A percentile compares a stretch with the other conserved stretches of the same genome.
phyloP scores from a whole-genome alignment of 2,888 invertebrate species.

The Crepidodera aurea region DNA sequence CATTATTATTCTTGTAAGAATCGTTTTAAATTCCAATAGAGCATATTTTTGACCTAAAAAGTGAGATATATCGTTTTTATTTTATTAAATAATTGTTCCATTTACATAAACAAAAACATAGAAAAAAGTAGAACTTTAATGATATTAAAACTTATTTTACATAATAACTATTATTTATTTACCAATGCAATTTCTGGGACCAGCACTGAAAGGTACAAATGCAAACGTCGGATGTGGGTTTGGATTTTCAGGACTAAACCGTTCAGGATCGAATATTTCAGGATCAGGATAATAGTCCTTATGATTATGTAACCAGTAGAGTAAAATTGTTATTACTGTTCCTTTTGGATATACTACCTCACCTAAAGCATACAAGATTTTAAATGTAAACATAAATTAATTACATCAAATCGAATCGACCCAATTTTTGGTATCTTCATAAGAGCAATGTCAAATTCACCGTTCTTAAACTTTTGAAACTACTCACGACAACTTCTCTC shows the following conservation, averaged over 20 bases:
- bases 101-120: too few species aligned
- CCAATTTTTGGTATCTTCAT: too few species aligned
- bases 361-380: not conserved
- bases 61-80: too few species aligned
- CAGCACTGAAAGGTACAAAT: slow-evolving; percentile 59
- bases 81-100: too few species aligned
- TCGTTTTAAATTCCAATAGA: slow-evolving; percentile 69
- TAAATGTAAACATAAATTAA: not conserved
- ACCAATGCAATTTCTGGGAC: slow-evolving; percentile 61
- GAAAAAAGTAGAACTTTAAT: too few species aligned
- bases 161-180: slow-evolving; percentile 19
- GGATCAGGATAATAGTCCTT: slow-evolving; percentile 61
- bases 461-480: too few species aligned
- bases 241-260: slow-evolving; percentile 59
- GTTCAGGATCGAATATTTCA: slow-evolving; percentile 59
- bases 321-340: not conserved
- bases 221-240: slow-evolving; percentile 37
- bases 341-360: not conserved
- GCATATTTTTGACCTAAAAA: slow-evolving; percentile 71
- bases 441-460: too few species aligned
- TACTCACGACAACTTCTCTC: too few species aligned
- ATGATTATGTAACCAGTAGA: slow-evolving; percentile 1
- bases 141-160: too few species aligned
- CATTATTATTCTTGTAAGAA: slow-evolving; percentile 65
- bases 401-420: too few species aligned